Evolutionary conservation across 2,797 vertebrate species (phyloP).

Genomic region (Pachyuromys duprasi): DNA sequence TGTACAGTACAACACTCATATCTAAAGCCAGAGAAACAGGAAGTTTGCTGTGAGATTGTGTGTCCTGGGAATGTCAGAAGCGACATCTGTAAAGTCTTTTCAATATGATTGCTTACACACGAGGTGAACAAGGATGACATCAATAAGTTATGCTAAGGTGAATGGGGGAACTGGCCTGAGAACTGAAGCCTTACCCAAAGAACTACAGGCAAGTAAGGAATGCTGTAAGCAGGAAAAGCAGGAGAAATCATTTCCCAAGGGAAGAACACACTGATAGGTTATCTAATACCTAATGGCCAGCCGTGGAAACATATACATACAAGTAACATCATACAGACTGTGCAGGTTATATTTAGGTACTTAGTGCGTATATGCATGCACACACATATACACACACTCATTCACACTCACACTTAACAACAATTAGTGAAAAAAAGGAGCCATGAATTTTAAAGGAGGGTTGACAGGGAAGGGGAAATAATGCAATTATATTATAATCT

Average conservation of each 20-base stretch:
- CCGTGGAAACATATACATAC: not conserved
- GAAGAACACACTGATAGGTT: not conserved
- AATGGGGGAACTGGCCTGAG: not conserved
- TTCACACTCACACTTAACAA: not conserved
- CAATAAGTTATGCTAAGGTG: not conserved
- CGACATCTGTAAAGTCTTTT: not conserved
- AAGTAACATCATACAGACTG: not conserved
- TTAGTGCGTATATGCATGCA: not conserved
- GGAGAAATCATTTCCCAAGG: not conserved
- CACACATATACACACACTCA: not conserved
- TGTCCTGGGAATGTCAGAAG: not conserved
- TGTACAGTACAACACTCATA: not conserved
- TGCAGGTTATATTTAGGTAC: not conserved
- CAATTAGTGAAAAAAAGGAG: not conserved
- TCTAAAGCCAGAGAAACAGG: not conserved
- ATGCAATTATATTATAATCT: not conserved
- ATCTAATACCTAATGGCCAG: not conserved
- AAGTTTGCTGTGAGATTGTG: not conserved
- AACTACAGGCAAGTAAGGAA: not conserved
- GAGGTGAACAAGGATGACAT: not conserved
- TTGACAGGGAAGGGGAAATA: not conserved
- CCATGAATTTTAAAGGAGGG: not conserved
- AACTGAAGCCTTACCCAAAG: not conserved
- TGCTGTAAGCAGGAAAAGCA: not conserved
- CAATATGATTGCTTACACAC: not conserved